A percentile compares a stretch with the other conserved stretches of the same genome.
Conservation (phyloP, 2,797 vertebrate species). For the Oreochromis mossambicus region DNA sequence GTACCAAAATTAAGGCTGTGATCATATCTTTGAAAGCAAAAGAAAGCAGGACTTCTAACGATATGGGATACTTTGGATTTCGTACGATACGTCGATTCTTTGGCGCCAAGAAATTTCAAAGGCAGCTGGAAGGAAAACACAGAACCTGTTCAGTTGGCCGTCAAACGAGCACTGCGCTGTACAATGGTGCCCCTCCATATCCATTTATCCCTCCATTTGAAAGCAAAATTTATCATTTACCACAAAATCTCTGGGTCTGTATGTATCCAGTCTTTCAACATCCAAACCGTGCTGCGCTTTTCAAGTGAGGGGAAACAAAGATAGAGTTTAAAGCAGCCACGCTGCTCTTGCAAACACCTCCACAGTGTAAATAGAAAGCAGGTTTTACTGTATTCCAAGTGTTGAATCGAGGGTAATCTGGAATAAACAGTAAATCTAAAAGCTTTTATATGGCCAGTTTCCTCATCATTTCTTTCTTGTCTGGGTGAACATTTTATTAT, state of each 20-base stretch:
- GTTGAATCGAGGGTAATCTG: constrained; percentile 9
- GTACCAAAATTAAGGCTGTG: background rate
- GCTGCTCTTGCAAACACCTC: constrained; percentile 39
- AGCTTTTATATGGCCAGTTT: constrained; percentile 22
- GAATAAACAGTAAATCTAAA: constrained; percentile 34
- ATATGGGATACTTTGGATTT: constrained; percentile 41
- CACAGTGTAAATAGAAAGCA: constrained; percentile 19
- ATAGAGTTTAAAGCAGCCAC: constrained; percentile 35
- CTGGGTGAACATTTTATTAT: background rate
- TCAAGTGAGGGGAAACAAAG: constrained; percentile 31
- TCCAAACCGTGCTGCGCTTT: constrained; percentile 26
- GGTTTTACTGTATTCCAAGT: constrained; percentile 40
- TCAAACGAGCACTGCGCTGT: constrained; percentile 31
- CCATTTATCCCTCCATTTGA: constrained; percentile 26
- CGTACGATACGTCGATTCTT: constrained; percentile 39
- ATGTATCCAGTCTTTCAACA: constrained; percentile 20
- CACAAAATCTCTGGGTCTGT: constrained; percentile 25
- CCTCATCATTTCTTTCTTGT: constrained; percentile 12
- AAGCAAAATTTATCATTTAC: constrained; percentile 37
- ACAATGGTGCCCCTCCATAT: constrained; percentile 33
- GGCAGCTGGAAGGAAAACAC: constrained; percentile 42
- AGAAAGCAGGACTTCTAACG: constrained; percentile 5
- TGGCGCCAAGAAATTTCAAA: constrained; percentile 47
- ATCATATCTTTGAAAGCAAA: constrained; percentile 50
- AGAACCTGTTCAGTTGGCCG: constrained; percentile 58